Conservation (phyloP, 2,888 invertebrate species). For the Strigamia crassipes region DNA sequence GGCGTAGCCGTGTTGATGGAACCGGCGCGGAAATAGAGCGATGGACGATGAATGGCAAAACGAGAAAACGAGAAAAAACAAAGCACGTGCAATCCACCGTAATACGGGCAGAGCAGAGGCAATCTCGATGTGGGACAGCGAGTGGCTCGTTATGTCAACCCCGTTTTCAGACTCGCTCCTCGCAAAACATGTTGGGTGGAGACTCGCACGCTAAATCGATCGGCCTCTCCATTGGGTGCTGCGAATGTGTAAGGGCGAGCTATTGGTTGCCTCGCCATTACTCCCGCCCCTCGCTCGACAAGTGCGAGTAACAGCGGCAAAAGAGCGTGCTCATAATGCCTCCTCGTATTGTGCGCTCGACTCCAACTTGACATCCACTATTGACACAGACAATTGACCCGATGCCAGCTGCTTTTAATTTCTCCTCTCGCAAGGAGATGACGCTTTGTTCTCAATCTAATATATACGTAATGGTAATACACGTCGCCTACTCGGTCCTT, state of each 20-base stretch:
- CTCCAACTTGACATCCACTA: constrained; percentile 45
- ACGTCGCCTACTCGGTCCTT: too few species aligned
- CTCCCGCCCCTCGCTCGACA: constrained; percentile 4
- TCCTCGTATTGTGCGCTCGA: constrained; percentile 34
- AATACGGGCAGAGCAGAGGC: background rate
- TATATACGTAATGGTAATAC: too few species aligned
- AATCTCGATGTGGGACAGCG: background rate
- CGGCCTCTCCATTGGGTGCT: background rate
- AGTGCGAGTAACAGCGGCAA: background rate
- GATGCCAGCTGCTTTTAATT: constrained; percentile 43
- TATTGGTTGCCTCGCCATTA: background rate
- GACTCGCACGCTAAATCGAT: background rate
- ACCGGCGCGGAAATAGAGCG: background rate
- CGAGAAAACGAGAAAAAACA: background rate
- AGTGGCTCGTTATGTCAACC: background rate
- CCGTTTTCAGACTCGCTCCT: background rate
- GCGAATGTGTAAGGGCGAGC: background rate
- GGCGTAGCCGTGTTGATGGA: constrained; percentile 44
- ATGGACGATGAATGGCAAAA: background rate
- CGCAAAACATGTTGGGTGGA: background rate
- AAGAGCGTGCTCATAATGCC: background rate
- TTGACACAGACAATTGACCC: constrained; percentile 46
- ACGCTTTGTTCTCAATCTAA: constrained; percentile 22
- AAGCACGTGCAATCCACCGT: background rate
- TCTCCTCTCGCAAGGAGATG: background rate